These are phyloP conservation scores for Etheostoma cragini DNA, from an alignment of 2,113 vertebrate species.

Conservation along the genomic window DNA sequence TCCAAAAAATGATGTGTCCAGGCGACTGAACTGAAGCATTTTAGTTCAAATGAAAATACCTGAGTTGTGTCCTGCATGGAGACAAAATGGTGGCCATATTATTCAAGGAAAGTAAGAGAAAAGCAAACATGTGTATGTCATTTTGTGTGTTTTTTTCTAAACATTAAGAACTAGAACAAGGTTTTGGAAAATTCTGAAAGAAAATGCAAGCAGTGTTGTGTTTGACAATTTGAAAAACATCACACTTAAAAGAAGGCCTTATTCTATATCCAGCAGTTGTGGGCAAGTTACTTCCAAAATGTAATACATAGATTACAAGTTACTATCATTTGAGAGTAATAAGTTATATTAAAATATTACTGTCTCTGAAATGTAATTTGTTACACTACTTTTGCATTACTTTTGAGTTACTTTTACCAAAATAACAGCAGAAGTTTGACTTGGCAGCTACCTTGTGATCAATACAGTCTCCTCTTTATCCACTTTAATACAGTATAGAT, in stretches of 20 bases:
- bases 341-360: no score
- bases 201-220: background rate
- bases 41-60: slow-evolving; percentile 57
- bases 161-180: background rate
- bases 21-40: slow-evolving; percentile 66
- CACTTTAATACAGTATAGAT: no score
- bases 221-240: background rate
- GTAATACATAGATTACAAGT: no score
- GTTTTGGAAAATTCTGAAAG: background rate
- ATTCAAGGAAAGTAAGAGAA: background rate
- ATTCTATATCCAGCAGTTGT: background rate
- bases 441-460: no score
- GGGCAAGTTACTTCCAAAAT: no score
- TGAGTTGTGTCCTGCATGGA: slow-evolving; percentile 18
- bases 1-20: slow-evolving; percentile 75
- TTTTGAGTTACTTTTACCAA: no score
- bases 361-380: no score
- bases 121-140: background rate
- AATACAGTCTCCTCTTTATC: no score
- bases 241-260: background rate
- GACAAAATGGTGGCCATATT: slow-evolving; percentile 38
- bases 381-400: no score
- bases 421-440: no score
- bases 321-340: no score
- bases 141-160: background rate